These are phyloP conservation scores for Picus viridis DNA, from an alignment of 2,797 vertebrate species.

Conservation along the genomic window DNA sequence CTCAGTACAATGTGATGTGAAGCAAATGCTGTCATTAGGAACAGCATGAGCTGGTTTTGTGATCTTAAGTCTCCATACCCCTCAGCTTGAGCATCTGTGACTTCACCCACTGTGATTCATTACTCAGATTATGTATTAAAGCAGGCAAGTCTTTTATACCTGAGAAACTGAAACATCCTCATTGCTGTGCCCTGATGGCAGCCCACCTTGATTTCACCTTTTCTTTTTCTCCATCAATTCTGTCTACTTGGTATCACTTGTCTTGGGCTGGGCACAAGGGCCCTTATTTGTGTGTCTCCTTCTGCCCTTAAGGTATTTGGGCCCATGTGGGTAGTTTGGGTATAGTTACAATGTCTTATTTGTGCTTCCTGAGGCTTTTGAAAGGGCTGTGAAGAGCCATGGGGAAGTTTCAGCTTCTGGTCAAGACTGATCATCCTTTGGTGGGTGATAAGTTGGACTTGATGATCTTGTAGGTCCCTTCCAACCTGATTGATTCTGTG, in stretches of 20 bases:
- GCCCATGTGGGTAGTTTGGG: no score
- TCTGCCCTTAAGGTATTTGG: no score
- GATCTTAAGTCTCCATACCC: slow-evolving; percentile 6
- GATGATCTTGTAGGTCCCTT: no score
- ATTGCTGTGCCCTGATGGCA: not conserved
- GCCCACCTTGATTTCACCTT: not conserved
- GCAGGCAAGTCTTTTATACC: not conserved
- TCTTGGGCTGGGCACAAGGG: not conserved
- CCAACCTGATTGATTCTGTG: no score
- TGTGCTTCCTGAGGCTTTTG: not conserved
- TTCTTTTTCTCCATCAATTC: not conserved
- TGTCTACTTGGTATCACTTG: not conserved
- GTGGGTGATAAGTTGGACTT: no score
- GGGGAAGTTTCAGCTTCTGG: not conserved
- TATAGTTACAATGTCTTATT: not conserved
- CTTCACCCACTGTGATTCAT: slow-evolving; percentile 17
- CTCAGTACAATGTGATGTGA: not conserved
- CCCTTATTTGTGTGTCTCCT: not conserved
- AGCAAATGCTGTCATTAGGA: slow-evolving; percentile 29
- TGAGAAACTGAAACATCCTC: not conserved
- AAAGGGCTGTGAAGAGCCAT: not conserved
- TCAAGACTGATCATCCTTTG: not conserved
- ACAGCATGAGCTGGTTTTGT: slow-evolving; percentile 28
- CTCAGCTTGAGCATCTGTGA: slow-evolving; percentile 29
- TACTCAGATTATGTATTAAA: slow-evolving; percentile 15